phyloP scores from a whole-genome alignment of 64 coral and sea anemone species.

The Acropora yongei region DNA sequence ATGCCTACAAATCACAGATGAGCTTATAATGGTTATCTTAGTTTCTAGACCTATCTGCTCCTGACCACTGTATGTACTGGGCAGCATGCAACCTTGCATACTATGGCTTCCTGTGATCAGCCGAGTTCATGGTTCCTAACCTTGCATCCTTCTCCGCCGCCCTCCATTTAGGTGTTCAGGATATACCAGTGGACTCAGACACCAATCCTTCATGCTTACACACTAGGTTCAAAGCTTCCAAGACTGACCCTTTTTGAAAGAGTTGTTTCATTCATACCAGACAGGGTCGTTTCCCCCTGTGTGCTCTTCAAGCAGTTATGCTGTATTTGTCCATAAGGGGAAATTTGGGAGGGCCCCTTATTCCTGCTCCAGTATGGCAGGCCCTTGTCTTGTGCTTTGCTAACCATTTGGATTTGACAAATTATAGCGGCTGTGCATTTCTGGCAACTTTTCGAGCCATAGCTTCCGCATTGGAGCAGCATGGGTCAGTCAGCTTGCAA shows the following conservation, averaged over 20 bases:
- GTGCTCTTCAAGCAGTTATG: no score
- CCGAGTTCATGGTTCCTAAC: not conserved
- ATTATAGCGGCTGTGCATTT: not conserved
- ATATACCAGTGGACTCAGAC: not conserved
- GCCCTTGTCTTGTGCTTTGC: not conserved
- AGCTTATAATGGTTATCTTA: not conserved
- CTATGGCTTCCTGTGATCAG: no score
- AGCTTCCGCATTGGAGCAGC: not conserved
- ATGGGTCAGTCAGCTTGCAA: not conserved
- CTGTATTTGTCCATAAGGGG: no score
- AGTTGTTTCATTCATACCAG: no score
- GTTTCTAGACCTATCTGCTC: not conserved
- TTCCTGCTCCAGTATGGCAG: not conserved
- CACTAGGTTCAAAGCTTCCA: no score
- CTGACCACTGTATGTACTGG: not conserved
- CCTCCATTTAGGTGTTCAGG: not conserved
- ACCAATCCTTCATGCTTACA: no score
- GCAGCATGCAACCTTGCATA: not conserved
- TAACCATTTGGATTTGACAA: not conserved
- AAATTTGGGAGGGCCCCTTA: not conserved
- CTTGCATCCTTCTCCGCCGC: not conserved
- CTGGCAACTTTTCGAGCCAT: not conserved
- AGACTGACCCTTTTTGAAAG: no score
- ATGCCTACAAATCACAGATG: not conserved
- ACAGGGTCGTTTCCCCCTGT: no score